Percentiles rank a stretch among this genome's conserved stretches.
phyloP scores from a whole-genome alignment of 2,888 invertebrate species.

The Orthosia incerta region DNA sequence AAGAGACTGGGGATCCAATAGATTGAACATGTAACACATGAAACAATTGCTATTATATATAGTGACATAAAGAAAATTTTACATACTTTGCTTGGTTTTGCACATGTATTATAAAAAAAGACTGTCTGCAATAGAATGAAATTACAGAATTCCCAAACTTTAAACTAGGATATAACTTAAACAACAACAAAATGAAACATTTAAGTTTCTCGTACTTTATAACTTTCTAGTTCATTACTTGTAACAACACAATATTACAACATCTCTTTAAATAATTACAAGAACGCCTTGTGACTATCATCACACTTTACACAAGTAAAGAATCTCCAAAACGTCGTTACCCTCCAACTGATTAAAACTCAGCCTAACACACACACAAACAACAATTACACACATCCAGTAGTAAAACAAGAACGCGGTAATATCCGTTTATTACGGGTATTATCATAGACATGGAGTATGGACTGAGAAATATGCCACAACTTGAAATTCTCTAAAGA shows the following conservation, averaged over 20 bases:
- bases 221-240: too few relatives aligned
- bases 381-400: conserved; percentile 40
- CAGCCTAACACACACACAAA: conserved; percentile 14
- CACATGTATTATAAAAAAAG: background rate
- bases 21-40: too few relatives aligned
- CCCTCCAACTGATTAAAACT: conserved; percentile 44
- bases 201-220: background rate
- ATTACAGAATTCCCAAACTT: background rate
- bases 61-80: background rate
- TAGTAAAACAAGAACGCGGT: conserved; percentile 41
- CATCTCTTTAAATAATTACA: background rate
- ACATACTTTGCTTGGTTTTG: background rate
- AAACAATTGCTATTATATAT: too few relatives aligned
- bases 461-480: background rate
- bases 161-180: background rate
- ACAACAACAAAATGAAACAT: too few relatives aligned
- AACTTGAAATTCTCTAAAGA: too few relatives aligned
- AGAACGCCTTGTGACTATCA: background rate
- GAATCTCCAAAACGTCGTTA: conserved; percentile 16
- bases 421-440: conserved; percentile 39
- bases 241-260: too few relatives aligned
- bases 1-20: too few relatives aligned
- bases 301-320: conserved; percentile 14
- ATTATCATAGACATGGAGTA: conserved; percentile 14
- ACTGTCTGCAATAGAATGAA: background rate